Evolutionary conservation across 2,888 invertebrate species (phyloP).

Genomic region (Busseola fusca): DNA sequence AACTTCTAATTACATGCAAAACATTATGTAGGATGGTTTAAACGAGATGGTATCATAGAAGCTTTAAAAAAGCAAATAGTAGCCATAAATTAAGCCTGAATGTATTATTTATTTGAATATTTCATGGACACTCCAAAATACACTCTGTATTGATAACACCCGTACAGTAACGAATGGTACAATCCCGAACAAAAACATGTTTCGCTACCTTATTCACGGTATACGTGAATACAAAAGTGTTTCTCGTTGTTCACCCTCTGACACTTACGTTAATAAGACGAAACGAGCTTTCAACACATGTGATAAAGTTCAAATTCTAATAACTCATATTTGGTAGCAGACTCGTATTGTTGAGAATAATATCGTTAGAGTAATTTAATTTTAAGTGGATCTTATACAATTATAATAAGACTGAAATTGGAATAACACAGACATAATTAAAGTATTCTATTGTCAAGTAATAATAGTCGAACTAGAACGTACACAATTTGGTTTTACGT

Average conservation of each 20-base stretch:
- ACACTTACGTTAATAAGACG: constrained; percentile 2
- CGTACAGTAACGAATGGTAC: constrained; percentile 56
- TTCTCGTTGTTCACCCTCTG: constrained; percentile 41
- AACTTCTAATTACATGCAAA: too few species aligned
- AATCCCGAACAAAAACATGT: constrained; percentile 56
- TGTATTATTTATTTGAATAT: constrained; percentile 3
- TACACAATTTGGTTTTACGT: constrained; percentile 18
- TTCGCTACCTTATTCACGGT: constrained; percentile 52
- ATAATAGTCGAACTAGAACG: constrained; percentile 12
- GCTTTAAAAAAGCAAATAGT: neutral
- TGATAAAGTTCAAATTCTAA: constrained; percentile 36
- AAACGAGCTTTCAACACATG: constrained; percentile 21
- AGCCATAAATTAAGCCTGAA: neutral
- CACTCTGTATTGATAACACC: constrained; percentile 54
- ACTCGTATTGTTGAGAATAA: constrained; percentile 33
- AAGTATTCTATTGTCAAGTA: constrained; percentile 23
- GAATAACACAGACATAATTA: constrained; percentile 25
- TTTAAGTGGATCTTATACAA: constrained; percentile 28
- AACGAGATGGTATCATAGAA: neutral
- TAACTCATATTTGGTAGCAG: neutral
- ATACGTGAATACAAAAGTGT: constrained; percentile 53
- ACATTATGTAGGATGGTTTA: neutral
- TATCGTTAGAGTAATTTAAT: constrained; percentile 28
- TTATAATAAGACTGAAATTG: constrained; percentile 27
- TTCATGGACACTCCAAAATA: constrained; percentile 49